phyloP scores from a whole-genome alignment of 2,888 invertebrate genomes.

The Tetranychus truncatus region DNA sequence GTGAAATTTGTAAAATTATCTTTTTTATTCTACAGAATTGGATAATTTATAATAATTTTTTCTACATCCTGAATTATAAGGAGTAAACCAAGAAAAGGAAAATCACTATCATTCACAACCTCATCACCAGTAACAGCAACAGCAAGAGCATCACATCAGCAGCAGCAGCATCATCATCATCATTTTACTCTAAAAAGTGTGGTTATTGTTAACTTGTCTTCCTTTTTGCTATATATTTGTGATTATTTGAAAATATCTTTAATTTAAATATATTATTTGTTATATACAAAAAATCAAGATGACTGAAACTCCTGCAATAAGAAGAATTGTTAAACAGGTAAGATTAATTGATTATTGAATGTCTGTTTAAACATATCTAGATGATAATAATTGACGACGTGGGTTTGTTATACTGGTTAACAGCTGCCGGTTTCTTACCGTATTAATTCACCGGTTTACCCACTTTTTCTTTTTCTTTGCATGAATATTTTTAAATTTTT shows the following conservation, averaged over 20 bases:
- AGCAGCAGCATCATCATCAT: no score
- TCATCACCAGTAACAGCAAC: no score
- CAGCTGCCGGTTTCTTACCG: background rate
- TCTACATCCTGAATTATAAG: no score
- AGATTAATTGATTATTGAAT: background rate
- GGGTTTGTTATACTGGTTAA: background rate
- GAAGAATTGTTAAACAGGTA: slow-evolving; percentile 7
- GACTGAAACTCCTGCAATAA: background rate
- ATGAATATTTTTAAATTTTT: slow-evolving; percentile 19
- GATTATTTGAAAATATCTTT: no score
- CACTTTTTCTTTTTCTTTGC: slow-evolving; percentile 27
- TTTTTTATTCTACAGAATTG: no score
- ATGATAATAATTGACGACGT: background rate
- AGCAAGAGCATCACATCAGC: no score
- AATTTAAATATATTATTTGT: background rate
- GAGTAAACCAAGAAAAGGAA: no score
- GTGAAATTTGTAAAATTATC: no score
- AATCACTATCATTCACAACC: no score
- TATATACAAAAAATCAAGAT: background rate
- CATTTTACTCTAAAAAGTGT: no score
- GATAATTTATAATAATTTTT: no score
- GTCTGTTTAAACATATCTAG: background rate
- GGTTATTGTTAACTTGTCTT: background rate
- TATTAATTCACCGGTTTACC: background rate
- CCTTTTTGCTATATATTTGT: background rate